Evolutionary conservation across 2,113 vertebrate genomes (phyloP), one percentile per base, ranked within the genome.

Genomic region (Ceyx margarethae): DNA sequence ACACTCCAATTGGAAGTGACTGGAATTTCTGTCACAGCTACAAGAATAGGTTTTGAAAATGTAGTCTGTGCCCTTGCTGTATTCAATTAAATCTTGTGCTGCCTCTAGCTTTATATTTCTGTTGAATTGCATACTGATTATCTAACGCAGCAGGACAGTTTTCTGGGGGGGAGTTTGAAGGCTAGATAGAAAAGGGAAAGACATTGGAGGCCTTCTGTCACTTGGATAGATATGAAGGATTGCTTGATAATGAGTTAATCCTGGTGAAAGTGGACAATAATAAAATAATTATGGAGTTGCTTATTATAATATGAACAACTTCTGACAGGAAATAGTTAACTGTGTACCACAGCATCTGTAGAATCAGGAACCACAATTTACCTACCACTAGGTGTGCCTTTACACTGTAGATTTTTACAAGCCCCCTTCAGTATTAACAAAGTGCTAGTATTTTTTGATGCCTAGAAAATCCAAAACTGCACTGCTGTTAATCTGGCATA

Each of bases 101-200:
- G 18, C 23, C 40, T n/a, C 26, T 65, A 65, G 56, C 48, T 83
- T 89, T 65, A 42, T 89, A 85, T 60, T 93, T 86, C 65, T 6
- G 1, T 73, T 77, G 54, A 82, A 90, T 90, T 90, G 37, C 20
- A 43, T 82, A 80, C 64, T 92, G 76, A 64, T 91, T 82, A 91
- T 48, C 35, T 58, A 76, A 87, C 84, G 21, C 3, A 58, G 13
- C 8, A 68, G 31, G 90, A 71, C 19, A 60, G 4, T 69, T 87
- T 95, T 91, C 21, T 69, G 17, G 78, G n/a, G 25, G 25, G 11
- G 17, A 78, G 81, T 67, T 42, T 82, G 51, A 91, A 90, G 26
- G 37, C 74, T 87, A 87, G 5, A 54, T 54, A 56, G 13, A 57
- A 69, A 80, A 0, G 0, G 7, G 64, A 65, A 7, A 84, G 46